phyloP scores from a whole-genome alignment of 1,140 invertebrate genomes.

The Aphidius gifuensis region DNA sequence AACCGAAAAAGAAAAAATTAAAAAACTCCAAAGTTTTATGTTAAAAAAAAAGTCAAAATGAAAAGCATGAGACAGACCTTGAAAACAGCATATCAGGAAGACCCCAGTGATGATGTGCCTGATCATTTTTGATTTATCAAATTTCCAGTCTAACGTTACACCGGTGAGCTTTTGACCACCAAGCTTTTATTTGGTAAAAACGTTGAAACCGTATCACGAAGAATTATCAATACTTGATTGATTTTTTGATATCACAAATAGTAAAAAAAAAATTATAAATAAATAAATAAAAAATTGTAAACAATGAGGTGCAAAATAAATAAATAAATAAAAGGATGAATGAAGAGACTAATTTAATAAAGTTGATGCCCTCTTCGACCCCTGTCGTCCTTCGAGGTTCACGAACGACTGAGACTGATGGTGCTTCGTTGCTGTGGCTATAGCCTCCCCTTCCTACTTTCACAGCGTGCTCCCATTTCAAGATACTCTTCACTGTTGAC shows the following conservation, averaged over 20 bases:
- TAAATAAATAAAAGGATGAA: constrained; percentile 20
- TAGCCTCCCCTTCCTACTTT: constrained; percentile 55
- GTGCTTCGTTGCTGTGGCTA: constrained; percentile 46
- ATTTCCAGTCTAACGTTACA: background rate
- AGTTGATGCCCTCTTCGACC: constrained; percentile 51
- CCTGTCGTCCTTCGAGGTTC: constrained; percentile 56
- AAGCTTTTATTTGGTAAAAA: too few species aligned
- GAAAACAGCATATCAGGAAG: constrained; percentile 45
- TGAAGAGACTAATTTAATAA: constrained; percentile 33
- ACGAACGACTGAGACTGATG: constrained; percentile 53
- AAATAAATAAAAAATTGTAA: background rate
- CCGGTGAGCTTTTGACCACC: too few species aligned
- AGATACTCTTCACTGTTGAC: constrained; percentile 26
- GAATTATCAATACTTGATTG: background rate
- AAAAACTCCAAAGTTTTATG: background rate
- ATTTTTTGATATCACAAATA: background rate
- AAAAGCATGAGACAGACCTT: constrained; percentile 40
- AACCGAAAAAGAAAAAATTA: background rate
- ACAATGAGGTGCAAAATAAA: constrained; percentile 1
- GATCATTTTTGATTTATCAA: constrained; percentile 39
- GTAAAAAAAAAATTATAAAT: constrained; percentile 15
- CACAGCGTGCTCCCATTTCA: constrained; percentile 47
- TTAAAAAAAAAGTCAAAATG: background rate
- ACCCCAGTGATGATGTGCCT: constrained; percentile 40
- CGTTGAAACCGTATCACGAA: too few species aligned